Evolutionary conservation across 2,113 vertebrate genomes (phyloP), one percentile per base, ranked within the genome.

Genomic region (Cercopithecus mona): DNA sequence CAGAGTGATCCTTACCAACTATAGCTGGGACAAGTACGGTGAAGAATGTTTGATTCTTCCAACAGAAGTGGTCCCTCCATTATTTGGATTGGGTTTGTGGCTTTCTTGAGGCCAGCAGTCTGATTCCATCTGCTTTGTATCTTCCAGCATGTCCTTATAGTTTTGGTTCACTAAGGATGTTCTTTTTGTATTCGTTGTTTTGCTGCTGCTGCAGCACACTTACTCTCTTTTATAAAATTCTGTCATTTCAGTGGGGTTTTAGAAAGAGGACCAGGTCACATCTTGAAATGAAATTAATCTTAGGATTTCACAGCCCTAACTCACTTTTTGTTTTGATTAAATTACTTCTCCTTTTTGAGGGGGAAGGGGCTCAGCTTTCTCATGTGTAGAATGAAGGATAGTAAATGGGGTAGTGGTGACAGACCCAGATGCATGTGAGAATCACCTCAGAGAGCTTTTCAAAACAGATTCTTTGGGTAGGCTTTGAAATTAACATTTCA

Each of bases 321-420:
- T 50, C 68, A n/a, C 70, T 89, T 83, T 88, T 18, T 90, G 27
- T 85, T 96, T 96, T 55, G 59, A 17, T 86, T 83, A 78, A 64
- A 52, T 93, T 61, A 43, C 6, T 79, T 59, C n/a, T 25, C 52
- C 27, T 75, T 94, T 91, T 94, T 38, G 27, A 22, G 8, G 35
- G 16, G 8, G 32, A 6, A n/a, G n/a, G n/a, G n/a, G 16, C n/a
- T 90, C 23, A 50, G 22, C 35, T 45, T 92, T 68, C 22, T 59
- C 38, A 75, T 35, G 59, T 88, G 17, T 83, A 59, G 61, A 94
- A 25, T 57, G 25, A 57, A 57, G n/a, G 43, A 2, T 32, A 55
- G 23, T 9, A 22, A 79, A n/a, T 52, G 17, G 17, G n/a, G 27
- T 50, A 20, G 1, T 79, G 40, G 50, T 70, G 35, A 92, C n/a